Evolutionary conservation across 1,140 invertebrate genomes (phyloP).

Genomic region (Halictus rubicundus): DNA sequence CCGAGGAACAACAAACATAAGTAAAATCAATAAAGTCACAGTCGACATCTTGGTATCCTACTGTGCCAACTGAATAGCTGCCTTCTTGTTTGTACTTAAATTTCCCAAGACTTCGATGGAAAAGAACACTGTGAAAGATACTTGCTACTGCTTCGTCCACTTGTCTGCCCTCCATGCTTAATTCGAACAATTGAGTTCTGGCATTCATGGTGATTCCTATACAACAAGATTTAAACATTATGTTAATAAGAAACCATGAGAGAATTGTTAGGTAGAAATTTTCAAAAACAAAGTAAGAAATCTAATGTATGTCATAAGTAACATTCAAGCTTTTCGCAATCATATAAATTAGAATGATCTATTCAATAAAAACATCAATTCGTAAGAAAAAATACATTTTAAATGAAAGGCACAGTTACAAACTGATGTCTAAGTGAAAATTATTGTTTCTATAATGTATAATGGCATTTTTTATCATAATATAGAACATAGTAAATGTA

Average conservation of each 20-base stretch:
- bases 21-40: slow-evolving; percentile 99
- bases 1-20: slow-evolving; percentile 95
- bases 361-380: background rate
- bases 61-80: slow-evolving; percentile 96
- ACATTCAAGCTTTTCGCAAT: background rate
- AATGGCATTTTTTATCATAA: no score
- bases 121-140: slow-evolving; percentile 97
- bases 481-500: background rate
- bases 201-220: slow-evolving; percentile 88
- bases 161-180: slow-evolving; percentile 95
- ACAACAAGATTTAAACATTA: slow-evolving; percentile 18
- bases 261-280: background rate
- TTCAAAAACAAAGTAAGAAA: background rate
- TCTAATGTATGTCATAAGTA: background rate
- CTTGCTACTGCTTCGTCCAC: slow-evolving; percentile 96
- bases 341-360: background rate
- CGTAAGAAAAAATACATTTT: background rate
- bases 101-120: slow-evolving; percentile 96
- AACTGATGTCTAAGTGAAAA: background rate
- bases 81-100: slow-evolving; percentile 96
- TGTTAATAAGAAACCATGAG: background rate
- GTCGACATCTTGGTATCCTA: slow-evolving; percentile 97
- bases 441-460: background rate
- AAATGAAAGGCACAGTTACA: background rate
- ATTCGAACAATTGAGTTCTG: slow-evolving; percentile 92